Percentiles rank a stretch among this genome's conserved stretches.
phyloP scores from a whole-genome alignment of 2,888 invertebrate genomes.

The Apamea monoglypha region DNA sequence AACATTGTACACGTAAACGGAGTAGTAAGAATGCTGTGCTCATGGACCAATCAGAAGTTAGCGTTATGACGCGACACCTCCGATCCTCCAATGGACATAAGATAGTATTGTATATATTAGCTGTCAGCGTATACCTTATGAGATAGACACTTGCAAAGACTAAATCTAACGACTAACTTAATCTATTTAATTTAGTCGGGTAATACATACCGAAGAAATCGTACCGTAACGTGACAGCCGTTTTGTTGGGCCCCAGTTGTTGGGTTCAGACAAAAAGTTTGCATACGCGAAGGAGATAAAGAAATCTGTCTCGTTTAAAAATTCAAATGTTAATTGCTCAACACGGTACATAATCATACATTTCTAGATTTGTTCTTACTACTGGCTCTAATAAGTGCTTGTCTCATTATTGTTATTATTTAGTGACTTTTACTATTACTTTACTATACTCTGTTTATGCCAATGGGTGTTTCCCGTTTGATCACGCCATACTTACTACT shows the following conservation, averaged over 20 bases:
- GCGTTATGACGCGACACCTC: slow-evolving; percentile 17
- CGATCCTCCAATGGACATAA: background rate
- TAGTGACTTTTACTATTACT: background rate
- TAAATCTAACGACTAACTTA: background rate
- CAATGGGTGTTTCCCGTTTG: background rate
- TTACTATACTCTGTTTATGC: slow-evolving; percentile 3
- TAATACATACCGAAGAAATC: background rate
- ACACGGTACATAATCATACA: too few relatives aligned
- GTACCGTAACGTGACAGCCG: background rate
- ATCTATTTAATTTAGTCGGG: background rate
- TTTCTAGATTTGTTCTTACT: background rate
- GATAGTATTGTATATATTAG: background rate
- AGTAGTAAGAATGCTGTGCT: slow-evolving; percentile 38
- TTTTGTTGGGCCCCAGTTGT: background rate
- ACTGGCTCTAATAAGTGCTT: background rate
- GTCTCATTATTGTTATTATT: background rate
- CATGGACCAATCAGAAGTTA: slow-evolving; percentile 1
- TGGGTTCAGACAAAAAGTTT: background rate
- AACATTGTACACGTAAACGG: slow-evolving; percentile 49
- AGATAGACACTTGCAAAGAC: background rate
- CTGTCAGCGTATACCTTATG: background rate
- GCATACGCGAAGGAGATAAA: background rate
- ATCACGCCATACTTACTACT: slow-evolving; percentile 48
- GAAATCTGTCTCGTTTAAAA: background rate
- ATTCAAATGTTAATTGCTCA: too few relatives aligned